Evolutionary conservation across 2,888 invertebrate genomes (phyloP).

Genomic region (Labia minor): DNA sequence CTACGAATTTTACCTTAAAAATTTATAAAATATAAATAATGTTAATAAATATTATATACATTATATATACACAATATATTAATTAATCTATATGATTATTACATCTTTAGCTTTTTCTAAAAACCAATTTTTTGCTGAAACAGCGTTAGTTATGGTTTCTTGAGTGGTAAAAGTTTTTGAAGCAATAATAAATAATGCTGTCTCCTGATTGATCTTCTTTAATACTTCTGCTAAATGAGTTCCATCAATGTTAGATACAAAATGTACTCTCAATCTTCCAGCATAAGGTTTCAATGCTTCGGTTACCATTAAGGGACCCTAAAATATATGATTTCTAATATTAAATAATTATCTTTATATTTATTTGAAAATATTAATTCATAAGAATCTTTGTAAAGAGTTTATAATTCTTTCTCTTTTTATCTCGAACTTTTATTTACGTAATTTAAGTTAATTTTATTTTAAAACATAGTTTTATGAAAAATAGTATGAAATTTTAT

Average conservation of each 20-base stretch:
- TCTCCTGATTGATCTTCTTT: slow-evolving; percentile 81
- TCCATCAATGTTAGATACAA: slow-evolving; percentile 98
- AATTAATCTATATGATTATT: slow-evolving; percentile 34
- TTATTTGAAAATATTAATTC: slow-evolving; percentile 14
- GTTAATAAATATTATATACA: background rate
- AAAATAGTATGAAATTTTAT: too few species aligned
- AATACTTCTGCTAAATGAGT: slow-evolving; percentile 93
- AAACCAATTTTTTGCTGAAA: slow-evolving; percentile 95
- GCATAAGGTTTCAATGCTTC: slow-evolving; percentile 90
- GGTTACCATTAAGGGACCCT: slow-evolving; percentile 97
- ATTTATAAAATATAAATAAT: slow-evolving; percentile 25
- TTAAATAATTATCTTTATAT: too few species aligned
- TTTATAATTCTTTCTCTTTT: too few species aligned
- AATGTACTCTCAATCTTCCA: slow-evolving; percentile 78
- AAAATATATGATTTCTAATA: slow-evolving; percentile 27
- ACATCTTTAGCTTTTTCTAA: slow-evolving; percentile 75
- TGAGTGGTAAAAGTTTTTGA: slow-evolving; percentile 99
- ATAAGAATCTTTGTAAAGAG: slow-evolving; percentile 15
- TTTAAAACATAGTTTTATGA: too few species aligned
- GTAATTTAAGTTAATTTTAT: too few species aligned
- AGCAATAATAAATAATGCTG: slow-evolving; percentile 94
- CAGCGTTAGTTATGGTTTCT: slow-evolving; percentile 98
- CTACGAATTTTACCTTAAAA: slow-evolving; percentile 66
- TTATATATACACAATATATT: slow-evolving; percentile 16
- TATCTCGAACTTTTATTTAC: too few species aligned